A percentile compares a stretch with the other conserved stretches of the same genome.
Evolutionary conservation across 2,888 invertebrate genomes (phyloP).

Genomic region (Rosalia funebris): DNA sequence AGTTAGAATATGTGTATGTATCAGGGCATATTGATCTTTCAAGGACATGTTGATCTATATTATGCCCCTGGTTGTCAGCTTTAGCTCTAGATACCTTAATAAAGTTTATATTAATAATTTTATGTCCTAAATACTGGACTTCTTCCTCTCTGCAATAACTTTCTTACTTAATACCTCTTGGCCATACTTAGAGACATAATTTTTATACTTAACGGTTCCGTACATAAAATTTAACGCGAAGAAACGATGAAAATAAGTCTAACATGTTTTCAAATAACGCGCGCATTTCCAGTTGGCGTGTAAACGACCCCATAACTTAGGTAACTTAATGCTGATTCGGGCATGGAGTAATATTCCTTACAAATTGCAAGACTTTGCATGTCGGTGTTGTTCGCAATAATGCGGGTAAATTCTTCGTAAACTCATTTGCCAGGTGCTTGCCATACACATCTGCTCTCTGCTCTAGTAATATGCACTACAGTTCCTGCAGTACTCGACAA

Average conservation of each 20-base stretch:
- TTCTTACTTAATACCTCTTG: background rate
- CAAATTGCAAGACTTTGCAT: background rate
- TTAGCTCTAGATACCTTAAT: too few species aligned
- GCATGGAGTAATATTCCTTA: background rate
- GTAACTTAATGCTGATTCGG: background rate
- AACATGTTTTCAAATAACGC: slow-evolving; percentile 7
- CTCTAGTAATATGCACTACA: background rate
- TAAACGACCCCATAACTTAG: slow-evolving; percentile 9
- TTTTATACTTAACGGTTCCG: background rate
- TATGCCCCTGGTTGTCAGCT: too few species aligned
- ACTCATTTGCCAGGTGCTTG: slow-evolving; percentile 5
- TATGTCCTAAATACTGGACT: too few species aligned
- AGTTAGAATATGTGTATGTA: too few species aligned
- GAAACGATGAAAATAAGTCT: slow-evolving; percentile 2
- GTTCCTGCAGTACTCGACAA: too few species aligned
- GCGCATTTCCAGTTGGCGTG: slow-evolving; percentile 3
- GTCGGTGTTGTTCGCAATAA: background rate
- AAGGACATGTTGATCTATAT: too few species aligned
- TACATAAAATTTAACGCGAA: background rate
- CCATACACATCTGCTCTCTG: slow-evolving; percentile 12
- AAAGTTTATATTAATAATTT: too few species aligned
- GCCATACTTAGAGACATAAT: background rate
- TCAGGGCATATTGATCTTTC: too few species aligned
- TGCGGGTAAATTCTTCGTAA: slow-evolving; percentile 5
- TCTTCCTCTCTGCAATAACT: too few species aligned